Percentiles rank a stretch among this genome's conserved stretches.
Evolutionary conservation across 2,797 vertebrate genomes (phyloP).

Genomic region (Danio aesculapii): DNA sequence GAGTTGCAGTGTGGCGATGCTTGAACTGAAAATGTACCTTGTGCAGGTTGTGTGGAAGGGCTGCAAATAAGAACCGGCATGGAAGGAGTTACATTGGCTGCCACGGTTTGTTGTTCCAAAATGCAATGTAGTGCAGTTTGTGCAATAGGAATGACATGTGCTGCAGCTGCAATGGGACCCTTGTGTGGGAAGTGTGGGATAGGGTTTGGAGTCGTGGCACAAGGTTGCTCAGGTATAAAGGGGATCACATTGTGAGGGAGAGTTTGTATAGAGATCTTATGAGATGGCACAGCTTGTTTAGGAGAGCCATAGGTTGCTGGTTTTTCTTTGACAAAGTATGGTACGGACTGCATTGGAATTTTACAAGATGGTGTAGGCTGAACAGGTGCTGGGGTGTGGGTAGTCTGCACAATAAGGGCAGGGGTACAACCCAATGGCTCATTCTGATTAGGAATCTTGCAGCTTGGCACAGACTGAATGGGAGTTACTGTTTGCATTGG

Average conservation of each 20-base stretch:
- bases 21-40: constrained; percentile 14
- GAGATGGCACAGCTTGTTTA: constrained; percentile 56
- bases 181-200: constrained; percentile 12
- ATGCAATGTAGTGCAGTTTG: constrained; percentile 34
- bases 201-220: not conserved
- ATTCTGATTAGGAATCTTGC: constrained; percentile 19
- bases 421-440: not conserved
- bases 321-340: constrained; percentile 24
- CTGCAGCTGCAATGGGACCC: not conserved
- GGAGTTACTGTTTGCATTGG: constrained; percentile 29
- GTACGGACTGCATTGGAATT: constrained; percentile 44
- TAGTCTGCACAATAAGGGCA: constrained; percentile 12
- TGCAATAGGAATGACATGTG: constrained; percentile 19
- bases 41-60: constrained; percentile 27
- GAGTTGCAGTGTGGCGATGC: constrained; percentile 34
- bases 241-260: constrained; percentile 18
- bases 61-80: constrained; percentile 32
- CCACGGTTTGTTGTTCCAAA: constrained; percentile 27
- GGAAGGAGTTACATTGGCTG: constrained; percentile 30
- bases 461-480: constrained; percentile 15
- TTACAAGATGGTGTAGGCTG: constrained; percentile 36
- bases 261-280: constrained; percentile 33
- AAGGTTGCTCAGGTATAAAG: not conserved
- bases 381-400: constrained; percentile 1
- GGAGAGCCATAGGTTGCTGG: constrained; percentile 47